These are phyloP conservation scores for Axis porcinus DNA, from an alignment of 2,113 vertebrate species.

Conservation along the genomic window DNA sequence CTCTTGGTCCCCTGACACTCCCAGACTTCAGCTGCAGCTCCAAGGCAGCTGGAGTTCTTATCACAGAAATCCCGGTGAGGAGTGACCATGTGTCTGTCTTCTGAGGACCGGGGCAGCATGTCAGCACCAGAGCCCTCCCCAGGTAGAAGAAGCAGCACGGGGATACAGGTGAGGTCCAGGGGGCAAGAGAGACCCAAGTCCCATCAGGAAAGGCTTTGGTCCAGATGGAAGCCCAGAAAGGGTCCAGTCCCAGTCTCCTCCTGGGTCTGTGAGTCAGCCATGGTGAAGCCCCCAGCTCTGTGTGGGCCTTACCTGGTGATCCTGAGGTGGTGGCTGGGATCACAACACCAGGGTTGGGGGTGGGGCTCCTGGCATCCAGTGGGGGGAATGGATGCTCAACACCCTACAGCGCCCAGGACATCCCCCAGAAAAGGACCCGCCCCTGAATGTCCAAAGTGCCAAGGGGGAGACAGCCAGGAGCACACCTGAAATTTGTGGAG, in stretches of 20 bases:
- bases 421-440: neutral
- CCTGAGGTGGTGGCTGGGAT: neutral
- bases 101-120: neutral
- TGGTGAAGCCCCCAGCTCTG: neutral
- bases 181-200: neutral
- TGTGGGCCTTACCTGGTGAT: neutral
- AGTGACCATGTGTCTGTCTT: neutral
- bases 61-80: neutral
- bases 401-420: neutral
- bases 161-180: neutral
- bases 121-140: neutral
- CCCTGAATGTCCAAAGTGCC: neutral
- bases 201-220: neutral
- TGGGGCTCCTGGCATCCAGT: too few species aligned
- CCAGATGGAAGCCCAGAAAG: neutral
- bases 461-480: neutral
- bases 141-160: neutral
- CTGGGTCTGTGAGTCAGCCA: neutral
- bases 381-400: neutral
- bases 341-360: fast-evolving
- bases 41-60: neutral
- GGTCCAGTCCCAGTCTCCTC: neutral
- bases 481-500: neutral
- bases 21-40: neutral
- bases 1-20: neutral